phyloP scores from a whole-genome alignment of 2,888 invertebrate genomes.

The Orthonevra nobilis region DNA sequence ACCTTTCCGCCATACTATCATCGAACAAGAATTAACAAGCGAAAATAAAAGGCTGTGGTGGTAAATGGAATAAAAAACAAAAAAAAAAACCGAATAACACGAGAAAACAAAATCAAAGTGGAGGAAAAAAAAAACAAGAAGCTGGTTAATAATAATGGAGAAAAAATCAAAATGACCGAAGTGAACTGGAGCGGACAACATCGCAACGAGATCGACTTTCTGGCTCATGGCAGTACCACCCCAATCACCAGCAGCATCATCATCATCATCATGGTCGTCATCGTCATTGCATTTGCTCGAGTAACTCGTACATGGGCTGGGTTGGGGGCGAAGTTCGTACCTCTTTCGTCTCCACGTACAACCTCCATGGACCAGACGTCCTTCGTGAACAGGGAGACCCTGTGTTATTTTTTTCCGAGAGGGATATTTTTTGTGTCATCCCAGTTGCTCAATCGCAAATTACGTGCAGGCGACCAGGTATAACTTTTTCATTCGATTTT shows the following conservation, averaged over 20 bases:
- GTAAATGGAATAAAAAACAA: background rate
- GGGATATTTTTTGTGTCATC: constrained; percentile 55
- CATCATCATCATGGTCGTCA: constrained; percentile 25
- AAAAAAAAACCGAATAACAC: no score
- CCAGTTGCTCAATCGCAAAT: constrained; percentile 66
- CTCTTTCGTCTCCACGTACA: constrained; percentile 4
- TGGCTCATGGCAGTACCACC: constrained; percentile 48
- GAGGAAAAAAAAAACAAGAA: constrained; percentile 5
- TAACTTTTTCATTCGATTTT: constrained; percentile 70
- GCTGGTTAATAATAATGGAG: constrained; percentile 47
- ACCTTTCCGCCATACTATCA: constrained; percentile 44
- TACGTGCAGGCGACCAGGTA: constrained; percentile 65
- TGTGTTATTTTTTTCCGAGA: constrained; percentile 4
- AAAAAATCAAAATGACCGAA: constrained; percentile 59
- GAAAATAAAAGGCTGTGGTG: constrained; percentile 24
- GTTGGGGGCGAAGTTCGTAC: background rate
- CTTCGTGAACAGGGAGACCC: constrained; percentile 16
- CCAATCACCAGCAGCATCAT: background rate
- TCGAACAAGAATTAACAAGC: constrained; percentile 51
- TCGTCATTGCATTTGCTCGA: constrained; percentile 11
- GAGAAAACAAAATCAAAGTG: no score
- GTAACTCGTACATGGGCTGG: constrained; percentile 4
- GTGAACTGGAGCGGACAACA: constrained; percentile 64
- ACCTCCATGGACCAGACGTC: background rate
- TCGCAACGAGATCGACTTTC: constrained; percentile 62